Conservation (phyloP, 2,113 vertebrate genomes). For the Ascaphus truei region DNA sequence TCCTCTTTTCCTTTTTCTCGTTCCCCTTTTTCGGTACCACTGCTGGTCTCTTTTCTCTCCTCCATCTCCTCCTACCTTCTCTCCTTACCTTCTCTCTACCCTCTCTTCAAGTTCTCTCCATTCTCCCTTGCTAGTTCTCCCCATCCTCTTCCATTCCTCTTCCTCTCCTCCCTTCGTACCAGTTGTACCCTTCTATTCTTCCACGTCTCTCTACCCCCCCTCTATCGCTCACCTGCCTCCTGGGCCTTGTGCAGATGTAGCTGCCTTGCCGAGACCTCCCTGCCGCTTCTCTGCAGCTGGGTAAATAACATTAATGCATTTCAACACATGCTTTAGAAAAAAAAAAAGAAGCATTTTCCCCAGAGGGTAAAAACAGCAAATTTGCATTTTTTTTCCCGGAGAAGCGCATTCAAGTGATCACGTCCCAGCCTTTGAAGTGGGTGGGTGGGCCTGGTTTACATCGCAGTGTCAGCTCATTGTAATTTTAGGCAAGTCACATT, state of each 20-base stretch:
- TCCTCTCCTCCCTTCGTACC: background rate
- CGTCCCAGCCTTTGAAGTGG: too few species aligned
- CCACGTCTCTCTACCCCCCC: background rate
- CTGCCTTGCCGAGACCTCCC: background rate
- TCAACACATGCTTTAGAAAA: background rate
- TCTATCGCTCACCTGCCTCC: background rate
- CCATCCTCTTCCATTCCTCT: background rate
- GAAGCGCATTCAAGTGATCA: background rate
- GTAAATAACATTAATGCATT: conserved; percentile 12
- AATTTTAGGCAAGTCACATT: too few species aligned
- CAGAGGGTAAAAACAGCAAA: background rate
- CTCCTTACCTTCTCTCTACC: background rate
- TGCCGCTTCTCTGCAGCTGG: background rate
- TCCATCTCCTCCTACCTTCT: background rate
- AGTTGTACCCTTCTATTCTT: background rate
- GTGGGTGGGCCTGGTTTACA: too few species aligned
- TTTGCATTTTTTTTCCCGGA: background rate
- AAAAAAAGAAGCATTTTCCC: background rate
- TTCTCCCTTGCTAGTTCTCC: too few species aligned
- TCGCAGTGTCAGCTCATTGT: too few species aligned
- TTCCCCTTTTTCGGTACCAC: too few species aligned
- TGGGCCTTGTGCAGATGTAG: background rate
- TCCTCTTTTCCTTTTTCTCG: too few species aligned
- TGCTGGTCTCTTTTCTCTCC: background rate
- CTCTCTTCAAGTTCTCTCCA: too few species aligned